Evolutionary conservation across 2,888 invertebrate genomes (phyloP), one percentile per base, ranked within the genome.

Genomic region (Hofmannophila pseudospretella): DNA sequence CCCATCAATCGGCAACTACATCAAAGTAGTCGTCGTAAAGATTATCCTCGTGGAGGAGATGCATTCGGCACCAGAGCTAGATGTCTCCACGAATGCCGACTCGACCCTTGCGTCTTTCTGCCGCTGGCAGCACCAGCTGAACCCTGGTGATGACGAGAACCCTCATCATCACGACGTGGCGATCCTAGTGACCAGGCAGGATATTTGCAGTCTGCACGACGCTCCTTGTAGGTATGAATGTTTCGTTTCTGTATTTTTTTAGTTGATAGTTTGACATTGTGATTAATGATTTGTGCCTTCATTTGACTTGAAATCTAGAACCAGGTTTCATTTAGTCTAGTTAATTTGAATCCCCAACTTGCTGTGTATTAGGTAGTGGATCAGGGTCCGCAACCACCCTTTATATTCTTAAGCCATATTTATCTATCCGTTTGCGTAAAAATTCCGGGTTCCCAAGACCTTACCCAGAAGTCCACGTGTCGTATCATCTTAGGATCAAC

Each of bases 161-260:
- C 95, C 96, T 1, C 92, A 95, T 62, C 96, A 96, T 64, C 96
- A 96, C 70, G 96, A 96, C 66, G 95, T 96, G 3, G 96, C 96
- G 27, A 92, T 96, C 49, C 88, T 96, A 31, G 90, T 96, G 45
- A 96, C 96, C 13, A 91, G 93, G 59, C 90, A 90, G 68, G 92
- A 92, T 68, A 93, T 93, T 54, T 93, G 93, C 72, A 90, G 90
- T 39, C 88, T 74, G 49, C 80, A 86, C 60, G 86, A 86, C 64
- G 67, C 76, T 38, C 85, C 87, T 78, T 88, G 88, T 76, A 88
- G 88, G 88, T 88, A 84, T 47, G 84, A 54, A 58, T 46, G 49
- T 33, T 33, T 26, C 25, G 27, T 39, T 36, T 46, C 45, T 16
- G n/a, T n/a, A n/a, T n/a, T n/a, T n/a, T n/a, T n/a, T n/a, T n/a